These are phyloP conservation scores for Zhengitettix transpicula DNA, from an alignment of 2,888 invertebrate species.

Conservation along the genomic window DNA sequence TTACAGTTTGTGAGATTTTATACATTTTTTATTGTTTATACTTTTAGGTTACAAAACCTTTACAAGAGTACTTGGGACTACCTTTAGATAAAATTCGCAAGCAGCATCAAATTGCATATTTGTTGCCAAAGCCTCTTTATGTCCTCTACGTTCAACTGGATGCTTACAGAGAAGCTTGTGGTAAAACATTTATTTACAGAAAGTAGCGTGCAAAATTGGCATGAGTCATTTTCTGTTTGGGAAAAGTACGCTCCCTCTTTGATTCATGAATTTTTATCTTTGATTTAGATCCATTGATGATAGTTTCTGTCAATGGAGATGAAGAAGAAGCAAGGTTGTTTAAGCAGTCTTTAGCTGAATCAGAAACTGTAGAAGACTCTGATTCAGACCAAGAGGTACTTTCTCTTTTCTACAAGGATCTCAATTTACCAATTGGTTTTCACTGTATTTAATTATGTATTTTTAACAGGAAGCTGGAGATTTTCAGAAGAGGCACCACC, in stretches of 20 bases:
- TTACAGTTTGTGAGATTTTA: no score
- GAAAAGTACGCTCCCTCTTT: neutral
- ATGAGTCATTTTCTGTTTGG: neutral
- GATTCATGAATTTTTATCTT: neutral
- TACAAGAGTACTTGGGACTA: slow-evolving; percentile 75
- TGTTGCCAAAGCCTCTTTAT: slow-evolving; percentile 69
- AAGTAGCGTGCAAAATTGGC: neutral
- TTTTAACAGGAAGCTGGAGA: slow-evolving; percentile 6
- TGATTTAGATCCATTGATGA: slow-evolving; percentile 25
- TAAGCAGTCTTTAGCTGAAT: slow-evolving; percentile 31
- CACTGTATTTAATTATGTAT: neutral
- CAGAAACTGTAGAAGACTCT: slow-evolving; percentile 40
- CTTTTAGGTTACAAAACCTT: slow-evolving; percentile 61
- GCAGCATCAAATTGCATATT: slow-evolving; percentile 54
- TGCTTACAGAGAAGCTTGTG: slow-evolving; percentile 66
- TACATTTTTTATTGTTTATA: neutral
- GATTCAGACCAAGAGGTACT: slow-evolving; percentile 49
- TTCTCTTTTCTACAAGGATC: neutral
- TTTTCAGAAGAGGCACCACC: slow-evolving; percentile 42
- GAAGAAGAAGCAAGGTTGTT: slow-evolving; percentile 49
- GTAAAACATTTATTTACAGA: slow-evolving; percentile 20
- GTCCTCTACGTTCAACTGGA: slow-evolving; percentile 70
- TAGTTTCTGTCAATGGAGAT: slow-evolving; percentile 42
- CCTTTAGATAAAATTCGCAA: slow-evolving; percentile 62
- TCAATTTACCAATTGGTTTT: neutral